A percentile compares a stretch with the other conserved stretches of the same genome.
These are phyloP conservation scores for Macrotis lagotis DNA, from an alignment of 2,113 vertebrate genomes.

Conservation along the genomic window DNA sequence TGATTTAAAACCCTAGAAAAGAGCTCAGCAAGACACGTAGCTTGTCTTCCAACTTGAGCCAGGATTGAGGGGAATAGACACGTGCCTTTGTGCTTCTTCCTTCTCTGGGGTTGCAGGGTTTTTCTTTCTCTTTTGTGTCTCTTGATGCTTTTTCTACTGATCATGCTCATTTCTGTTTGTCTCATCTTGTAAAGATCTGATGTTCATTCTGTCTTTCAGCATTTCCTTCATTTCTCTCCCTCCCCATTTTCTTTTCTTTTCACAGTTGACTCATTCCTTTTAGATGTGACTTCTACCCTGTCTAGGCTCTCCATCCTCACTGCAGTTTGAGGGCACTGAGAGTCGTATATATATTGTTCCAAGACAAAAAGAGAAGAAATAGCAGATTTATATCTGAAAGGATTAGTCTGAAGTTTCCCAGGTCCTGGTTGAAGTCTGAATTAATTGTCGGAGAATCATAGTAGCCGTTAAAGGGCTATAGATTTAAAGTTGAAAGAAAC, in stretches of 20 bases:
- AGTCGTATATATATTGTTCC: background rate
- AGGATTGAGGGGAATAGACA: constrained; percentile 76
- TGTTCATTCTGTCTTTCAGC: constrained; percentile 73
- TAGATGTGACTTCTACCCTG: constrained; percentile 72
- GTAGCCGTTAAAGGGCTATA: background rate
- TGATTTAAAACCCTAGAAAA: constrained; percentile 65
- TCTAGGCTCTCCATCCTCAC: constrained; percentile 65
- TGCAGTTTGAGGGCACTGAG: constrained; percentile 14
- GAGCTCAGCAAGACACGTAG: constrained; percentile 52
- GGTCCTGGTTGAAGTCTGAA: constrained; percentile 21
- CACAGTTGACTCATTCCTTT: constrained; percentile 52
- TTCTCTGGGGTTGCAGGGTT: constrained; percentile 70
- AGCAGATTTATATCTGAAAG: background rate
- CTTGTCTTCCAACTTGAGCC: constrained; percentile 69
- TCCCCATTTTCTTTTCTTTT: background rate
- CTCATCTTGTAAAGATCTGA: constrained; percentile 61
- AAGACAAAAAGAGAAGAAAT: constrained; percentile 18
- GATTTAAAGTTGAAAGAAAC: background rate
- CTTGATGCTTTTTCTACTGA: constrained; percentile 69
- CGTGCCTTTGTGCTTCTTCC: constrained; percentile 66
- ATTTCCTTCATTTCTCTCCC: constrained; percentile 72
- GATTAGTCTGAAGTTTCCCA: constrained; percentile 4
- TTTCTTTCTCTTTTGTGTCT: constrained; percentile 73
- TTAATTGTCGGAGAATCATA: background rate
- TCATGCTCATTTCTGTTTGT: constrained; percentile 78